Base-by-base conservation (phyloP, 2,113 vertebrate genomes). In the Edolisoma coerulescens region DNA sequence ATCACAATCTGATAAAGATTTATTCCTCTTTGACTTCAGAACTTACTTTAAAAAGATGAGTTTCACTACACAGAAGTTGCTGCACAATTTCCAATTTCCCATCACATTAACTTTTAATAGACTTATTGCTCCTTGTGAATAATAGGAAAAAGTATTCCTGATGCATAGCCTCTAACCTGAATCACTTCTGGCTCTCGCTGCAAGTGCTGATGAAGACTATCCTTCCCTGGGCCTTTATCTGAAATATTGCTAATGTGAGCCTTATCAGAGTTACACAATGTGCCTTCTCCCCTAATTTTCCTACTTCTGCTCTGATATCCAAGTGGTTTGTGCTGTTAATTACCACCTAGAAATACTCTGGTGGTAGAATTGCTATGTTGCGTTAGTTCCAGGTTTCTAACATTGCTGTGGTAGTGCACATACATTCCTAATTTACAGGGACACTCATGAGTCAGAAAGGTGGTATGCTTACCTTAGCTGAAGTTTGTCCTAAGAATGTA, bases 71-170 rank as follows among this genome's bases (percentile, higher is more conserved):
- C 10, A 94, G 84, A 89, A 92, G 84, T 91, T 94, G 56, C 87
- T 82, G 47, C 61, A 89, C 57, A 82, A 78, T 92, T 97, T 97
- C 93, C 93, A 91, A 89, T 96, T 94, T 97, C 94, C 89, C 71
- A 42, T 65, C 0, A 1, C 89, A 95, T 97, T 95, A 95, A 96
- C 64, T 93, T 96, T 96, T 96, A 94, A 96, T 94, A 82, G 81
- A 73, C 94, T 84, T 89, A 93, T 69, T 96, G 78, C 89, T 92
- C 32, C 47, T 64, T 57, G 39, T 91, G 94, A 94, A 91, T 89
- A 91, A 89, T 76, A 96, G 33, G 68, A 81, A 85, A 85, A 96
- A 77, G n/a, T 93, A 78, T 64, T 92, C 59, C 60, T 64, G 56
- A 68, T 42, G n/a, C 61, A 74, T 50, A 50, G 33, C 33, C 68